Evolutionary conservation across 2,113 vertebrate genomes (phyloP), one percentile per base, ranked within the genome.

Genomic region (Eulacestoma nigropectus): DNA sequence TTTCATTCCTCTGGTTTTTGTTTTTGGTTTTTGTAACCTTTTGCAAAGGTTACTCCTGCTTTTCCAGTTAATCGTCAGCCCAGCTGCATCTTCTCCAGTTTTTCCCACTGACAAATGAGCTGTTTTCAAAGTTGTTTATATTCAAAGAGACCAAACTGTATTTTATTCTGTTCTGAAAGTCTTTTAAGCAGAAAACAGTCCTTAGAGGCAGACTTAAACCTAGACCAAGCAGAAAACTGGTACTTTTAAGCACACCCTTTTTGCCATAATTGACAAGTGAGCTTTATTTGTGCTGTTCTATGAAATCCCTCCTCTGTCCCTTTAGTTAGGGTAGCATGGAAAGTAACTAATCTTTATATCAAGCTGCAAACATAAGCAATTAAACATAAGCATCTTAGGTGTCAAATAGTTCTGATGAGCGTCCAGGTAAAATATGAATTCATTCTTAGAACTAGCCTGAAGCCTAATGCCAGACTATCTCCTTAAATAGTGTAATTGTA

Each of bases 31-130:
- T n/a, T n/a, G n/a, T n/a, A n/a, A n/a, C n/a, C n/a, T n/a, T n/a
- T n/a, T 75, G 60, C 12, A 5, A 73, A 57, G 30, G 73, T 87
- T 91, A 67, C 76, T 97, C 69, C 57, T 85, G 18, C 53, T 96
- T 90, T 60, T 29, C 68, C 35, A 32, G 44, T 47, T 94, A 92
- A 93, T 92, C 44, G 33, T 82, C 53, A 74, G 72, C 22, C 63
- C 95, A 95, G 87, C 95, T 96, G 92, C 59, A 49, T 94, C 84
- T 84, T 91, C 78, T 96, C 92, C 53, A 84, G n/a, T 52, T 90
- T 93, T 92, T 88, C 53, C 49, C 25, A 46, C 37, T 96, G 91
- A 91, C 88, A 95, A 63, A 95, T 94, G 59, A 81, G 25, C 55
- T 89, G 35, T 87, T 91, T 93, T 85, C 89, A 73, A 90, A 94